A percentile compares a stretch with the other conserved stretches of the same genome.
Conservation (phyloP, 2,888 invertebrate species). For the Thymelicus lineola region DNA sequence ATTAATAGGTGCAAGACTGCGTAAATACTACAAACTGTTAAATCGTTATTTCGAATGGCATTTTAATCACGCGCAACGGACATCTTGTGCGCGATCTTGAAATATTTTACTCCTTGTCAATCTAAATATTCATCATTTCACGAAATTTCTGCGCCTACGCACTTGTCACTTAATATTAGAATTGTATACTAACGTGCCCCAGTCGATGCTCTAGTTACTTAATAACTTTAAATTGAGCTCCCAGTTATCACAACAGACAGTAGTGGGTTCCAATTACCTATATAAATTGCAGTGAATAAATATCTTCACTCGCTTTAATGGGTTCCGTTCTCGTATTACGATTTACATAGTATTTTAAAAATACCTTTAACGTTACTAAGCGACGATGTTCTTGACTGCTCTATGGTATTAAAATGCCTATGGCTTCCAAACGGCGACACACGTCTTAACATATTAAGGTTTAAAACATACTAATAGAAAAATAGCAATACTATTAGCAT, state of each 20-base stretch:
- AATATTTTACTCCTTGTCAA: slow-evolving; percentile 30
- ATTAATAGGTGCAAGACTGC: slow-evolving; percentile 37
- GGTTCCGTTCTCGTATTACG: slow-evolving; percentile 13
- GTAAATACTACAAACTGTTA: slow-evolving; percentile 25
- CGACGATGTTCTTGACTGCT: slow-evolving; percentile 26
- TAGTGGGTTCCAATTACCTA: slow-evolving; percentile 26
- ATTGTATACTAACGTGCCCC: slow-evolving; percentile 15
- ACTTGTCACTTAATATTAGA: slow-evolving; percentile 27
- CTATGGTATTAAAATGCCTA: slow-evolving; percentile 28
- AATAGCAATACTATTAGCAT: background rate
- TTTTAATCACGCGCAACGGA: slow-evolving; percentile 6
- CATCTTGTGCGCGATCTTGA: slow-evolving; percentile 3
- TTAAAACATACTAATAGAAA: slow-evolving; percentile 37
- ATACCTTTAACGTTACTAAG: slow-evolving; percentile 24
- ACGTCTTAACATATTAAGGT: slow-evolving; percentile 34
- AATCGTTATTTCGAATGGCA: slow-evolving; percentile 17
- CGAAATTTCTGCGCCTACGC: slow-evolving; percentile 29
- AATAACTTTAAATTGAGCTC: slow-evolving; percentile 35
- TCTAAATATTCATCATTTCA: slow-evolving; percentile 31
- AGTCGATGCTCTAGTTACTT: slow-evolving; percentile 33
- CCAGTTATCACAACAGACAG: slow-evolving; percentile 31
- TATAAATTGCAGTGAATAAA: slow-evolving; percentile 22
- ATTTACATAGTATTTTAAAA: slow-evolving; percentile 25
- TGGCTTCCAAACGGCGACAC: slow-evolving; percentile 35
- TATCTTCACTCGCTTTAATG: slow-evolving; percentile 19